Evolutionary conservation across 2,888 invertebrate genomes (phyloP), one percentile per base, ranked within the genome.

Genomic region (Epinotia ramella): DNA sequence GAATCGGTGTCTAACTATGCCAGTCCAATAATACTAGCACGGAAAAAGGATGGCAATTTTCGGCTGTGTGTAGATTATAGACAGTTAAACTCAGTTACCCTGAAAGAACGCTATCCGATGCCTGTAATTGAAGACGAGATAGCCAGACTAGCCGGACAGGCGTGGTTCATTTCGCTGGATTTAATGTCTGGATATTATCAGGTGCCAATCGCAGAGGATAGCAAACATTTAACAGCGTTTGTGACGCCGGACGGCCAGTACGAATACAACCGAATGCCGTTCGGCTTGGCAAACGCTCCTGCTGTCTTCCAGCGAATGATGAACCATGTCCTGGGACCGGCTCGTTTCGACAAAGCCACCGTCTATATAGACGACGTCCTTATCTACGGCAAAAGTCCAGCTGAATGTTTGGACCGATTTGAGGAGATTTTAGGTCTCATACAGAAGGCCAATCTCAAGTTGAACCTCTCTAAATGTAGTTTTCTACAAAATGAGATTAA

Each of bases 391-490:
- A 62, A 33, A 20, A 53, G 6, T 12, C 16, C 75, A 5, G 44
- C 63, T 0, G 79, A 81, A 67, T 80, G 80, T 20, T 49, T 87
- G 7, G 46, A 75, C 7, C 53, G 80, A 18, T 56, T 87, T 33
- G 79, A 82, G 62, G 79, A 82, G 62, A 64, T 86, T 0, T 73
- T 86, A 1, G 6, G 77, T 59, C 74, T 79, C 6, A 59, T 86
- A 6, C 49, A 79, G 62, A 72, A 79, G 1, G 81, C 84, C 7
- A 81, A 81, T n/a, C 71, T 87, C 5, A 85, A 84, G 1, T 56
- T 88, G 3, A 87, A 87, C 71, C 62, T 86, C 1, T 73, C 78
- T 0, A 85, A 84, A 70, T 85, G 83, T 69, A 44, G 74, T 7
- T 84, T 87, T 70, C 78, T 82, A 7, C 28, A 77, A 63, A 73